phyloP scores from a whole-genome alignment of 2,888 invertebrate species.

The Latrodectus elegans region DNA sequence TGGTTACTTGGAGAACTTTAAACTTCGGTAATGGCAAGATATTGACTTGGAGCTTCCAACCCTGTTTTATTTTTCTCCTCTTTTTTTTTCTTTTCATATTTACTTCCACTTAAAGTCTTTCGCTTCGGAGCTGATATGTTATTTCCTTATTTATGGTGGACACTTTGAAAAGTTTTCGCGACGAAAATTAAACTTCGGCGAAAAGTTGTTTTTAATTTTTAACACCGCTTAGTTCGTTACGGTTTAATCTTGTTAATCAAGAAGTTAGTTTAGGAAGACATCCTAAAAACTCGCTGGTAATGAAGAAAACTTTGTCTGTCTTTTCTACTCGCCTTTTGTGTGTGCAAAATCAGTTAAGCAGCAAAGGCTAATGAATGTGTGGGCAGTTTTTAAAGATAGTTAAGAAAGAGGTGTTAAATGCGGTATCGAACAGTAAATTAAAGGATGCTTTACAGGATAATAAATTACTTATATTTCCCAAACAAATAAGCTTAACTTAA shows the following conservation, averaged over 20 bases:
- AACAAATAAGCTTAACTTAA: no score
- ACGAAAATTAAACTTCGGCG: slow-evolving; percentile 53
- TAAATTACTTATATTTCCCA: no score
- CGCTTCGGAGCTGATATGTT: slow-evolving; percentile 27
- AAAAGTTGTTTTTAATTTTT: slow-evolving; percentile 63
- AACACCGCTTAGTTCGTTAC: slow-evolving; percentile 41
- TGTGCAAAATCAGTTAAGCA: no score
- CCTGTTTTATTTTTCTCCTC: background rate
- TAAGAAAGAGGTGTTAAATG: no score
- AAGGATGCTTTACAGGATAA: no score
- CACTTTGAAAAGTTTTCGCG: slow-evolving; percentile 52
- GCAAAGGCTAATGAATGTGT: no score
- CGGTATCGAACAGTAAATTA: no score
- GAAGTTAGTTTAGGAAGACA: slow-evolving; percentile 54
- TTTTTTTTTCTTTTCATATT: background rate
- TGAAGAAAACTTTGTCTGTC: no score
- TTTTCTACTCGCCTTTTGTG: no score
- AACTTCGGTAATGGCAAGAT: slow-evolving; percentile 67
- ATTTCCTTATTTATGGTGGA: slow-evolving; percentile 55
- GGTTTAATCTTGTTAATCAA: slow-evolving; percentile 66
- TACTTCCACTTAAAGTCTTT: background rate
- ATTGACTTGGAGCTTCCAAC: slow-evolving; percentile 43
- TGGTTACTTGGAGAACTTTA: slow-evolving; percentile 65
- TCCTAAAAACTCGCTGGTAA: background rate
- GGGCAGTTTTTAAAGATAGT: no score